Evolutionary conservation across 2,113 vertebrate species (phyloP).

Genomic region (Pterocles orientalis): DNA sequence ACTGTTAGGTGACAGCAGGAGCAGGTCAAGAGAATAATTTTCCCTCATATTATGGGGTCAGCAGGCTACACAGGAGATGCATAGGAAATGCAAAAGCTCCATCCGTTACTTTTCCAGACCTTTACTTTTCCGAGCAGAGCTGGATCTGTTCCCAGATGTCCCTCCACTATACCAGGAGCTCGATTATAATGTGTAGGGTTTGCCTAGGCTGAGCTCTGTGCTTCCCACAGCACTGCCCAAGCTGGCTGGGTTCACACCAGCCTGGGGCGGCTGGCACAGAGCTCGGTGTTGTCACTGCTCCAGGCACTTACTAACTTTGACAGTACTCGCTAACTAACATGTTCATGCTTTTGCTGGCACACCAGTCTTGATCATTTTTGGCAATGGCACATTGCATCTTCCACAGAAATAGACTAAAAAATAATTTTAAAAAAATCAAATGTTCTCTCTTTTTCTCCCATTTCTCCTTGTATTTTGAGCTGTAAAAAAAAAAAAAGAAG

Average conservation of each 20-base stretch:
- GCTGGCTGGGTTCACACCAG: not conserved
- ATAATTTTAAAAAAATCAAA: not conserved
- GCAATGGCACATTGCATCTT: not conserved
- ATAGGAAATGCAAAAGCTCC: not conserved
- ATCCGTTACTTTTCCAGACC: not conserved
- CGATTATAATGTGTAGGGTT: too few species aligned
- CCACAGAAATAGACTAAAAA: not conserved
- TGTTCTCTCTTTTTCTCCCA: not conserved
- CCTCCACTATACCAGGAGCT: not conserved
- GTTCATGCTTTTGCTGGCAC: not conserved
- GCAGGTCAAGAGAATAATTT: not conserved
- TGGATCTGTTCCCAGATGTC: not conserved
- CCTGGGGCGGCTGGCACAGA: accelerated
- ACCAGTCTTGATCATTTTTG: not conserved
- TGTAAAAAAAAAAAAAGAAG: not conserved
- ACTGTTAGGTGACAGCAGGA: not conserved
- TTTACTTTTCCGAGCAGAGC: not conserved
- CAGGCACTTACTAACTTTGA: not conserved
- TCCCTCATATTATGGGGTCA: accelerated
- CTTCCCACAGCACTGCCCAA: accelerated
- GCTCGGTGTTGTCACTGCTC: not conserved
- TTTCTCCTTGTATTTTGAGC: not conserved
- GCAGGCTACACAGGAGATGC: not conserved
- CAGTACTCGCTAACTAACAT: not conserved
- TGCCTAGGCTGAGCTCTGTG: not conserved